These are phyloP conservation scores for Halcyon leucocephala DNA, from an alignment of 2,797 vertebrate genomes.

Conservation along the genomic window DNA sequence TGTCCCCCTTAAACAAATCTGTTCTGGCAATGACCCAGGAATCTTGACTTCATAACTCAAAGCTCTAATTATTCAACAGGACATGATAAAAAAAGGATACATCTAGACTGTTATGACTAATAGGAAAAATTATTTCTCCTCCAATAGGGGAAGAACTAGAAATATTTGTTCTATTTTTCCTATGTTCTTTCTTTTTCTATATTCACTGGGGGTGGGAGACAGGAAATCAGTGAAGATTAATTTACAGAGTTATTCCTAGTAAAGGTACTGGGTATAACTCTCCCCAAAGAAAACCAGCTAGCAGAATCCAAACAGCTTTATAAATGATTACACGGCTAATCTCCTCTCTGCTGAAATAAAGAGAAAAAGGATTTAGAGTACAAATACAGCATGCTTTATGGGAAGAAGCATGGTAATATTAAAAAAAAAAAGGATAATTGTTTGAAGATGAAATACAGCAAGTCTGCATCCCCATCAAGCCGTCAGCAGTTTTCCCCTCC, in stretches of 20 bases:
- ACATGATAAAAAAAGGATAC: constrained; percentile 18
- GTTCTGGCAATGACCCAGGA: constrained; percentile 41
- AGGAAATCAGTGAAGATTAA: not conserved
- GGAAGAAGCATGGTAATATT: not conserved
- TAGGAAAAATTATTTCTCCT: constrained; percentile 26
- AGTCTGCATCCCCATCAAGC: not conserved
- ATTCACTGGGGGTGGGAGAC: not conserved
- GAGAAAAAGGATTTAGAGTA: constrained; percentile 35
- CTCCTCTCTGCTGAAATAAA: constrained; percentile 49
- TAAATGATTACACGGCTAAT: constrained; percentile 12
- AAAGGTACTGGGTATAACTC: not conserved
- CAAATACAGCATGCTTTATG: not conserved
- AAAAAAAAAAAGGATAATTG: not conserved
- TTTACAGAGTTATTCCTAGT: constrained; percentile 3
- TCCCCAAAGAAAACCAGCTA: constrained; percentile 20
- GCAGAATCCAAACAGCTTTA: constrained; percentile 32
- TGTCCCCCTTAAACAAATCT: constrained; percentile 55
- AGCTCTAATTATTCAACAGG: constrained; percentile 55
- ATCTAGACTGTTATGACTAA: not conserved
- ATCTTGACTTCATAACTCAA: constrained; percentile 49
- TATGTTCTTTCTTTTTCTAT: not conserved
- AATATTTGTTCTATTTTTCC: constrained; percentile 29
- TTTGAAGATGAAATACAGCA: not conserved
- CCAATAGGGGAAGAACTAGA: not conserved
- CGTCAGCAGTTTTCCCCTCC: not conserved